Percentiles rank a stretch among this genome's conserved stretches.
Evolutionary conservation across 2,888 invertebrate species (phyloP).

Genomic region (Zonitis immaculata): DNA sequence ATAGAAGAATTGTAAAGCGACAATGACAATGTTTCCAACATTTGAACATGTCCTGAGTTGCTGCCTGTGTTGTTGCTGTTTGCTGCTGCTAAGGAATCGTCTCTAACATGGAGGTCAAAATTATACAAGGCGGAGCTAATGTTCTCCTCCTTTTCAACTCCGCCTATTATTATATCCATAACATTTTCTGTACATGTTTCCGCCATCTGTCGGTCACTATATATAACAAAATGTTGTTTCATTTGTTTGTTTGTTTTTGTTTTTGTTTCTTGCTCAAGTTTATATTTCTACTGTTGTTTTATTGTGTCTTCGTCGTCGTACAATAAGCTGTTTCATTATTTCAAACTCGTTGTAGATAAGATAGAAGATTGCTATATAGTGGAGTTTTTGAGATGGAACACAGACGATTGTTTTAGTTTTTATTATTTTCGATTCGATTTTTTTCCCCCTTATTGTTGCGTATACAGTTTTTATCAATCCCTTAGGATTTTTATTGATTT

Average conservation of each 20-base stretch:
- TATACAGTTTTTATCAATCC: no score
- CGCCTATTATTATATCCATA: conserved; percentile 37
- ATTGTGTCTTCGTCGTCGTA: conserved; percentile 32
- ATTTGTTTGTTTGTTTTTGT: no score
- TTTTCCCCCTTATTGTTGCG: no score
- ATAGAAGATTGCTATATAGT: conserved; percentile 36
- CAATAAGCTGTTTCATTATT: conserved; percentile 44
- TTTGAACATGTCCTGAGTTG: conserved; percentile 41
- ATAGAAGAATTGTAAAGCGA: background rate
- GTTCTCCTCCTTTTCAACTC: conserved; percentile 39
- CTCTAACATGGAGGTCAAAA: conserved; percentile 48
- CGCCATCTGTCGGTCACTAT: conserved; percentile 46
- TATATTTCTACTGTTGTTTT: conserved; percentile 38
- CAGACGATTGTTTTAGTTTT: conserved; percentile 29
- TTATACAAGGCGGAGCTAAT: conserved; percentile 35
- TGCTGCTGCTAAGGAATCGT: conserved; percentile 41
- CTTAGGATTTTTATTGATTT: no score
- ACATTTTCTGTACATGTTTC: conserved; percentile 33
- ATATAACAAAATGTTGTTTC: no score
- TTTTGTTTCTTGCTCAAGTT: no score
- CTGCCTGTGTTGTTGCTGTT: no score
- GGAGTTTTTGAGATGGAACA: conserved; percentile 33
- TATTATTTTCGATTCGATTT: background rate
- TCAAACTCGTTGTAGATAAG: conserved; percentile 42
- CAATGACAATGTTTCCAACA: conserved; percentile 41